Conservation (phyloP, 2,888 invertebrate species). For the Matsumyia berberina region DNA sequence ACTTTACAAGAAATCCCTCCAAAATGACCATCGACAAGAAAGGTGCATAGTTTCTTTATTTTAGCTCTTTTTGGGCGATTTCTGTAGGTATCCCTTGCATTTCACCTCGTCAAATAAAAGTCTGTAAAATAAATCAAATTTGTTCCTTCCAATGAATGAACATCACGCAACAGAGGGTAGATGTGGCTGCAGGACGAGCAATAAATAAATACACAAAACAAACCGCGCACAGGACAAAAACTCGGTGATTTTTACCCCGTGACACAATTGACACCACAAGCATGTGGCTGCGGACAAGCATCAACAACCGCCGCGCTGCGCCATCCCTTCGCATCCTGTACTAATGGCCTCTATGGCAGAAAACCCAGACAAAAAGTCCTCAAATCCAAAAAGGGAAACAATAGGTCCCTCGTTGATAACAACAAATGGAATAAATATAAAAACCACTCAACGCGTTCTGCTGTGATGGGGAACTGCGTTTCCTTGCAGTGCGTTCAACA, state of each 20-base stretch:
- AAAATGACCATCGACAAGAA: neutral
- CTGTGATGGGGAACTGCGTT: slow-evolving; percentile 45
- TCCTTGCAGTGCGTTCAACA: slow-evolving; percentile 68
- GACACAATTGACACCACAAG: slow-evolving; percentile 76
- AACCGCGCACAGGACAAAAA: slow-evolving; percentile 71
- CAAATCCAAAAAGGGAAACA: slow-evolving; percentile 72
- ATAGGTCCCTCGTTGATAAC: slow-evolving; percentile 71
- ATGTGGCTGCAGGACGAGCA: slow-evolving; percentile 38
- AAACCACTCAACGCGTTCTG: slow-evolving; percentile 63
- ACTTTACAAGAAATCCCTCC: neutral
- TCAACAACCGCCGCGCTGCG: slow-evolving; percentile 54
- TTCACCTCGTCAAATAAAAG: slow-evolving; percentile 45
- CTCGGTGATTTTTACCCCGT: slow-evolving; percentile 72
- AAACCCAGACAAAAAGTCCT: slow-evolving; percentile 58
- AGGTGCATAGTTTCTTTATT: neutral
- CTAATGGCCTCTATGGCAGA: slow-evolving; percentile 65
- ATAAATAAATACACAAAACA: slow-evolving; percentile 68
- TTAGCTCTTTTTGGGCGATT: neutral
- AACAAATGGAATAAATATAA: slow-evolving; percentile 75
- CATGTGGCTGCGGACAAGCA: slow-evolving; percentile 65
- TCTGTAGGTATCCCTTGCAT: neutral
- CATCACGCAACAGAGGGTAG: slow-evolving; percentile 52
- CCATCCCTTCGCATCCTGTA: slow-evolving; percentile 59
- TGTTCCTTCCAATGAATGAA: slow-evolving; percentile 68
- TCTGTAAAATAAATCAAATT: slow-evolving; percentile 73